Percentiles rank a stretch among this genome's conserved stretches.
These are phyloP conservation scores for Pseudopipra pipra DNA, from an alignment of 2,113 vertebrate genomes.

Conservation along the genomic window DNA sequence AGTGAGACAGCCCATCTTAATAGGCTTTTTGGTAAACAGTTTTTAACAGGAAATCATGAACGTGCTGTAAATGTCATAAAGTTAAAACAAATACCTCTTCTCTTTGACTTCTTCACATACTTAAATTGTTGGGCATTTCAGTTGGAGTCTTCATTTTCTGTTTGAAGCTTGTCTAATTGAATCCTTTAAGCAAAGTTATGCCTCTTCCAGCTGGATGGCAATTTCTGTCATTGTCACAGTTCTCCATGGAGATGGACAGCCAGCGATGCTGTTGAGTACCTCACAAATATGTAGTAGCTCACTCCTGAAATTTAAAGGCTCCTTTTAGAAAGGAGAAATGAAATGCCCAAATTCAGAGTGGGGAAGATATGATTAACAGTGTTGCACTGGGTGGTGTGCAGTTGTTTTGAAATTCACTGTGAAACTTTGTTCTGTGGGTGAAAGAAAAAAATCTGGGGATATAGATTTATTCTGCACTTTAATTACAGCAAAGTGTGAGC, in stretches of 20 bases:
- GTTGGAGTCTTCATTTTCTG: background rate
- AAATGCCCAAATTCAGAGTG: background rate
- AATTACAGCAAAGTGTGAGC: background rate
- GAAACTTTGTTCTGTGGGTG: background rate
- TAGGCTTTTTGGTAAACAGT: conserved; percentile 37
- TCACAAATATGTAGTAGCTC: background rate
- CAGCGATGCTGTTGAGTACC: background rate
- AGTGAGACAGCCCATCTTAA: conserved; percentile 20
- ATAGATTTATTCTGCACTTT: background rate
- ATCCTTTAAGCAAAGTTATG: background rate
- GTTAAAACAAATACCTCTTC: background rate
- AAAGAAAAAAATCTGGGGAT: background rate
- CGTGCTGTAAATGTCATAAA: background rate
- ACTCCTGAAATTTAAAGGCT: background rate
- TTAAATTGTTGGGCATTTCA: background rate
- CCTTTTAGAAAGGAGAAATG: background rate
- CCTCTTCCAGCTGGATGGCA: background rate
- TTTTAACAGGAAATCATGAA: conserved; percentile 11
- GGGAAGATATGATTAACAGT: background rate
- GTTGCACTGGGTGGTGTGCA: background rate
- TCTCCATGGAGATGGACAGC: background rate
- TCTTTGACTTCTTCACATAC: background rate
- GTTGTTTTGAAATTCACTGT: background rate
- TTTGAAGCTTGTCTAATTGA: conserved; percentile 10
- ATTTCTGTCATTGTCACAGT: background rate